Percentiles rank a stretch among this genome's conserved stretches.
Evolutionary conservation across 2,888 invertebrate genomes (phyloP).

Genomic region (Drosophila silvestris): DNA sequence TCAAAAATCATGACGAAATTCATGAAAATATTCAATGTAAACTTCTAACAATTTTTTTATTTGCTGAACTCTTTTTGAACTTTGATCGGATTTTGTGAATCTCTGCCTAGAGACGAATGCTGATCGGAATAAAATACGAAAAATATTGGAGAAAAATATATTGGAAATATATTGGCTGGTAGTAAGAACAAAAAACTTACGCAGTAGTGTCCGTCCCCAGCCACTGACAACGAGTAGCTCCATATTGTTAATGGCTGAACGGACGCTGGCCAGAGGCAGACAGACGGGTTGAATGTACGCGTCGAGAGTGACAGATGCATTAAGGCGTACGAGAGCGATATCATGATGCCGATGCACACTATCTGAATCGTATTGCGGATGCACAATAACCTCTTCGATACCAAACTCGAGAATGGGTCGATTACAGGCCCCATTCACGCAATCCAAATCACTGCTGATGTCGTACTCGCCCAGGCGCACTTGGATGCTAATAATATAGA

Average conservation of each 20-base stretch:
- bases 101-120: background rate
- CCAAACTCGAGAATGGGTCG: slow-evolving; percentile 87
- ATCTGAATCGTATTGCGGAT: slow-evolving; percentile 87
- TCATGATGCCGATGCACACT: slow-evolving; percentile 88
- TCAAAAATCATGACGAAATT: background rate
- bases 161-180: background rate
- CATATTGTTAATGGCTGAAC: slow-evolving; percentile 82
- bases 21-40: background rate
- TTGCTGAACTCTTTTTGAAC: background rate
- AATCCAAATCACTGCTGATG: slow-evolving; percentile 76
- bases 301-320: slow-evolving; percentile 86
- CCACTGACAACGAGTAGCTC: slow-evolving; percentile 87
- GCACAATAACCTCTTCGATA: slow-evolving; percentile 88
- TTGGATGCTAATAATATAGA: slow-evolving; percentile 24
- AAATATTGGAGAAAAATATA: no score
- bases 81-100: background rate
- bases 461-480: slow-evolving; percentile 85
- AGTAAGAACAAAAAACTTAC: slow-evolving; percentile 47
- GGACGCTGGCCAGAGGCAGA: slow-evolving; percentile 85
- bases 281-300: slow-evolving; percentile 88
- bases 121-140: background rate
- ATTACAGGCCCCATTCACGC: slow-evolving; percentile 87
- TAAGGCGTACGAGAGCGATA: slow-evolving; percentile 89
- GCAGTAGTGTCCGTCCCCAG: slow-evolving; percentile 87
- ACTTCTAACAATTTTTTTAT: background rate